A percentile compares a stretch with the other conserved stretches of the same genome.
These are phyloP conservation scores for Drosophila chauvacae DNA, from an alignment of 1,140 invertebrate genomes.

Conservation along the genomic window DNA sequence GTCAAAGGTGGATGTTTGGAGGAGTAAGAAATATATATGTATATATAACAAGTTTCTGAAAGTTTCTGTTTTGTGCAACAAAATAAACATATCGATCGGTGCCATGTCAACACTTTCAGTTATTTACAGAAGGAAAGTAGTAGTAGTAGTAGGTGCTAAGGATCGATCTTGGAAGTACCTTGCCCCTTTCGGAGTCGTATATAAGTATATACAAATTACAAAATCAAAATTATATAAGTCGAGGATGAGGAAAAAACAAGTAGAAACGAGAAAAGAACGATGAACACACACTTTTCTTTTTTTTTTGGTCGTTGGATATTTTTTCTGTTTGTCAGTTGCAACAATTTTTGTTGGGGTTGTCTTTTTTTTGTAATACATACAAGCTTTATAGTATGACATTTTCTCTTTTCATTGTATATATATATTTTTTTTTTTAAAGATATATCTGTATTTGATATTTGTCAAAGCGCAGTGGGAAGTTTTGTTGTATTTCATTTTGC, in stretches of 20 bases:
- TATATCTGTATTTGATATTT: slow-evolving; percentile 59
- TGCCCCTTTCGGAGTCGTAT: slow-evolving; percentile 19
- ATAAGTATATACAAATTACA: slow-evolving; percentile 20
- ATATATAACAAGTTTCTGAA: slow-evolving; percentile 35
- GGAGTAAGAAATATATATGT: slow-evolving; percentile 23
- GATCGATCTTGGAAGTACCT: slow-evolving; percentile 47
- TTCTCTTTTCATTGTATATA: slow-evolving; percentile 47
- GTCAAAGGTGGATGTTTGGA: slow-evolving; percentile 41
- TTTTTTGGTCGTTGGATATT: slow-evolving; percentile 59
- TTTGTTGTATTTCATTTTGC: slow-evolving; percentile 84
- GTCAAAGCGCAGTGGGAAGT: slow-evolving; percentile 85
- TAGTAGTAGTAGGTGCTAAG: slow-evolving; percentile 30
- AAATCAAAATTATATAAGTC: slow-evolving; percentile 44
- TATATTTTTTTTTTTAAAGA: slow-evolving; percentile 30
- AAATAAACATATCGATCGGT: slow-evolving; percentile 50
- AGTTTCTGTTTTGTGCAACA: slow-evolving; percentile 39
- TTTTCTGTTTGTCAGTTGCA: slow-evolving; percentile 60
- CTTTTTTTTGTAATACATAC: slow-evolving; percentile 74
- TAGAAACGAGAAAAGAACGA: slow-evolving; percentile 30
- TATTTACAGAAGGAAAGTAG: slow-evolving; percentile 40
- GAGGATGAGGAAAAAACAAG: slow-evolving; percentile 40
- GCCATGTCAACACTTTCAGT: slow-evolving; percentile 37
- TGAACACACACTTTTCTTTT: slow-evolving; percentile 54
- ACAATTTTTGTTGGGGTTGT: slow-evolving; percentile 45
- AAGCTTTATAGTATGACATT: slow-evolving; percentile 75